Evolutionary conservation across 2,888 invertebrate genomes (phyloP), one percentile per base, ranked within the genome.

Genomic region (Drosophila stalkeri): DNA sequence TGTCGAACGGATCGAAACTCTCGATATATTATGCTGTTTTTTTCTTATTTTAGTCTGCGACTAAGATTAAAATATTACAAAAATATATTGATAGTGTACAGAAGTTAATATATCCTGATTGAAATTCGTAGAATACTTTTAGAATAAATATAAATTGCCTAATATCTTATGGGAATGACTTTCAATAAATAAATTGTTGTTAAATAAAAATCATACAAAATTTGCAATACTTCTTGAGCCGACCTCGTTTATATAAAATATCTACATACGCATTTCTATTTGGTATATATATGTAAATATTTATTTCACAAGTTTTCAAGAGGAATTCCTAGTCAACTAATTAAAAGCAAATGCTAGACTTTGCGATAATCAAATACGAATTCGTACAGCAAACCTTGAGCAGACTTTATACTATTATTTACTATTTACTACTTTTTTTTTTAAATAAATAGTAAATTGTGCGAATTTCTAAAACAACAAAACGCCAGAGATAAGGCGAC

Each of bases 381-480:
- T 49, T 49, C 27, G 47, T 11, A 49, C n/a, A 49, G 11, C 1
- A 31, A 49, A 49, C n/a, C 27, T 49, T n/a, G 47, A 7, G 4
- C 16, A 47, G 47, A 47, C 27, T 47, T 16, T 9, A 27, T 4
- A 16, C 47, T 27, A 2, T 2, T 31, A 49, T 31, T 2, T 31
- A 49, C 49, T 31, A 47, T 47, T 31, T 9, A n/a, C n/a, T n/a
- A n/a, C n/a, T 11, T 49, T 9, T n/a, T 31, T 31, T 49, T 6
- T 7, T 16, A 8, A 47, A n/a, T 27, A 31, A 49, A 31, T 11
- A 49, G 2, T 11, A 12, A 49, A 51, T 18, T 18, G 11, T 51
- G 49, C 49, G 33, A 51, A 51, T 33, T 51, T 33, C 12, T 12
- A 51, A 18, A 33, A 18, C 33, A 51, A 18, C 49, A 51, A 51